Conservation (phyloP, 2,888 invertebrate genomes). For the Capitulum mitella region DNA sequence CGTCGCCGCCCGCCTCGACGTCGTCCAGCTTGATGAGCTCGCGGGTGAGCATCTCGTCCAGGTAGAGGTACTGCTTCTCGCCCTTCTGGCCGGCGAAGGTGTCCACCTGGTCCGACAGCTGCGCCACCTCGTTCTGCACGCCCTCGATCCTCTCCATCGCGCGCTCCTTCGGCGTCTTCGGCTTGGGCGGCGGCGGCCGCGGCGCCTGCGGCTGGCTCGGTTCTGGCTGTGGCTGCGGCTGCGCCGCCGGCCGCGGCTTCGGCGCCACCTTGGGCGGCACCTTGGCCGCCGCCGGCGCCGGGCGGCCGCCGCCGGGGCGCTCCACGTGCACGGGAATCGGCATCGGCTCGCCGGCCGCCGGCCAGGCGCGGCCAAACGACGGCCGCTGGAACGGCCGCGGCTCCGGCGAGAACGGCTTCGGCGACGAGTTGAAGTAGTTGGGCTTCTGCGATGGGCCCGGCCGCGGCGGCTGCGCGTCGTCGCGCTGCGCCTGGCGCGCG, state of each 20-base stretch:
- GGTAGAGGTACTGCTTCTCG: slow-evolving; percentile 72
- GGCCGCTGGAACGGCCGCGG: neutral
- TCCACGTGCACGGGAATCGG: slow-evolving; percentile 15
- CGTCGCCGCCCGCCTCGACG: slow-evolving; percentile 85
- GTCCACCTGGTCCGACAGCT: slow-evolving; percentile 67
- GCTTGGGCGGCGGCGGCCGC: slow-evolving; percentile 45
- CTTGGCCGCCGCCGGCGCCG: slow-evolving; percentile 38
- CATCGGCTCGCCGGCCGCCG: neutral
- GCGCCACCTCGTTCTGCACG: slow-evolving; percentile 71
- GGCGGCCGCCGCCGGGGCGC: neutral
- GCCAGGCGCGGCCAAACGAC: neutral
- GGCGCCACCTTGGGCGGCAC: neutral
- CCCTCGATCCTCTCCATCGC: slow-evolving; percentile 63
- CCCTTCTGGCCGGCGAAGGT: slow-evolving; percentile 63
- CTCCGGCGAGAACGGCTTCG: neutral
- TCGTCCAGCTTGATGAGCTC: slow-evolving; percentile 71
- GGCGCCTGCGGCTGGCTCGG: slow-evolving; percentile 43
- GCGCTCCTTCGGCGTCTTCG: slow-evolving; percentile 52
- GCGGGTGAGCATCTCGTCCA: slow-evolving; percentile 93
- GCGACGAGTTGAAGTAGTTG: slow-evolving; percentile 23
- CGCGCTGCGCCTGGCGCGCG: neutral
- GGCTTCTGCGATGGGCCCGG: neutral
- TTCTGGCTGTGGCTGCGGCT: slow-evolving; percentile 22
- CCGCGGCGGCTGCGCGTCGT: neutral
- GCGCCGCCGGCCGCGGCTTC: slow-evolving; percentile 26